These are phyloP conservation scores for Leptatherina wallacei DNA, from an alignment of 2,797 vertebrate species.

Conservation along the genomic window DNA sequence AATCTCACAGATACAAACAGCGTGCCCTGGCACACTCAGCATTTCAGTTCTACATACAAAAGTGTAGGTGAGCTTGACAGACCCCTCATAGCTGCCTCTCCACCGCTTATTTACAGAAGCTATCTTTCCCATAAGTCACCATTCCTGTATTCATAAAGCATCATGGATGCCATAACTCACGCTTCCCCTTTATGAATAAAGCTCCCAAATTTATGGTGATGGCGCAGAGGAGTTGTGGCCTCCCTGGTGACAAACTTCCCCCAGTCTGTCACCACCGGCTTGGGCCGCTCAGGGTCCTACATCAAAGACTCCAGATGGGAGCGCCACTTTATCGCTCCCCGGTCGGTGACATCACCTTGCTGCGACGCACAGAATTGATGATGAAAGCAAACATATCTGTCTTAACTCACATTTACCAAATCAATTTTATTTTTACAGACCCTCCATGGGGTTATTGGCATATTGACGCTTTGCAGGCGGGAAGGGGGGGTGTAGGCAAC, in stretches of 20 bases:
- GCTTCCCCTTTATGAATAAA: conserved; percentile 87
- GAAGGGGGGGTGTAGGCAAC: conserved; percentile 12
- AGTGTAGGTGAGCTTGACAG: conserved; percentile 77
- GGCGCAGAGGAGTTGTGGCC: conserved; percentile 92
- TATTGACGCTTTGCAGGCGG: conserved; percentile 92
- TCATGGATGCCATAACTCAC: conserved; percentile 78
- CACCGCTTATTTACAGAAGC: conserved; percentile 91
- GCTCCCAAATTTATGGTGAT: conserved; percentile 96
- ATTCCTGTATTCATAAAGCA: conserved; percentile 97
- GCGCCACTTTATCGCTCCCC: conserved; percentile 93
- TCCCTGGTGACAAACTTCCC: conserved; percentile 94
- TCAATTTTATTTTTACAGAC: conserved; percentile 99
- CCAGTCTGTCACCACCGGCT: conserved; percentile 87
- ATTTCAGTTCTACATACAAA: conserved; percentile 43
- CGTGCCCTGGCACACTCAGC: conserved; percentile 38
- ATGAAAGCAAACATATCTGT: conserved; percentile 99
- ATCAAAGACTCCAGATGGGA: conserved; percentile 95
- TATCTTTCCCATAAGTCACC: conserved; percentile 93
- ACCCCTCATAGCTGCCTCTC: conserved; percentile 64
- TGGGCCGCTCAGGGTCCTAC: conserved; percentile 86
- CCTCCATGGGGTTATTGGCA: conserved; percentile 91
- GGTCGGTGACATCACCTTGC: conserved; percentile 98
- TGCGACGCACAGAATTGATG: conserved; percentile 93
- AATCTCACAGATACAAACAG: not conserved
- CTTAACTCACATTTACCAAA: conserved; percentile 99